Percentiles rank a stretch among this genome's conserved stretches.
phyloP scores from a whole-genome alignment of 2,113 vertebrate species.

The Danionella cerebrum region DNA sequence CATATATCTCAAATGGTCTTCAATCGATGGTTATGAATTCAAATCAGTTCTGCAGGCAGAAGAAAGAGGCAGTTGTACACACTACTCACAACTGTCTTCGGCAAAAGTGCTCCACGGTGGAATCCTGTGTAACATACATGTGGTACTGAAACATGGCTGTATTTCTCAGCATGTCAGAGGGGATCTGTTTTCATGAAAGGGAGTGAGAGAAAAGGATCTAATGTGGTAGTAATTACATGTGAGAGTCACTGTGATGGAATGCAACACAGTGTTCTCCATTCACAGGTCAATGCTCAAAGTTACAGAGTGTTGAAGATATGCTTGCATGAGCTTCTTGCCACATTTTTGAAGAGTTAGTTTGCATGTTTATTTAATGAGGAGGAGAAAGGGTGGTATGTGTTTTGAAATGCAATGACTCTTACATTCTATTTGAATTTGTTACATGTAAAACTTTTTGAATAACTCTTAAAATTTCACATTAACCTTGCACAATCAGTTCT shows the following conservation, averaged over 20 bases:
- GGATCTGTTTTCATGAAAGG: slow-evolving; percentile 54
- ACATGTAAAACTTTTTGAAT: too few relatives aligned
- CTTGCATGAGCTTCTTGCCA: slow-evolving; percentile 18
- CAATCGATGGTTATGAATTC: neutral
- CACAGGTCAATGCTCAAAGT: slow-evolving; percentile 51
- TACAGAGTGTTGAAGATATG: slow-evolving; percentile 25
- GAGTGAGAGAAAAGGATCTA: slow-evolving; percentile 43
- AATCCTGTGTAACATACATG: slow-evolving; percentile 62
- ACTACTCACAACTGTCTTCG: slow-evolving; percentile 14
- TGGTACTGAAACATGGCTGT: slow-evolving; percentile 53
- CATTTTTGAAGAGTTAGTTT: slow-evolving; percentile 14
- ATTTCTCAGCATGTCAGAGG: slow-evolving; percentile 51
- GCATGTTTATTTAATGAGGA: neutral
- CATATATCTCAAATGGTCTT: neutral
- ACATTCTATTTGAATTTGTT: too few relatives aligned
- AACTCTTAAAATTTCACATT: too few relatives aligned
- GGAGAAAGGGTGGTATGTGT: neutral
- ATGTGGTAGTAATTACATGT: slow-evolving; percentile 71
- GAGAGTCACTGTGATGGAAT: slow-evolving; percentile 61
- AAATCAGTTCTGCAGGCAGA: slow-evolving; percentile 19
- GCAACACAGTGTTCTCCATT: slow-evolving; percentile 61
- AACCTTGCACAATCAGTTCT: too few relatives aligned
- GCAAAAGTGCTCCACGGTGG: slow-evolving; percentile 52
- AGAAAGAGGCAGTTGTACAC: slow-evolving; percentile 12
- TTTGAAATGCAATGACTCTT: too few relatives aligned